Evolutionary conservation across 2,113 vertebrate species (phyloP), one percentile per base, ranked within the genome.

Genomic region (Scopus umbretta): DNA sequence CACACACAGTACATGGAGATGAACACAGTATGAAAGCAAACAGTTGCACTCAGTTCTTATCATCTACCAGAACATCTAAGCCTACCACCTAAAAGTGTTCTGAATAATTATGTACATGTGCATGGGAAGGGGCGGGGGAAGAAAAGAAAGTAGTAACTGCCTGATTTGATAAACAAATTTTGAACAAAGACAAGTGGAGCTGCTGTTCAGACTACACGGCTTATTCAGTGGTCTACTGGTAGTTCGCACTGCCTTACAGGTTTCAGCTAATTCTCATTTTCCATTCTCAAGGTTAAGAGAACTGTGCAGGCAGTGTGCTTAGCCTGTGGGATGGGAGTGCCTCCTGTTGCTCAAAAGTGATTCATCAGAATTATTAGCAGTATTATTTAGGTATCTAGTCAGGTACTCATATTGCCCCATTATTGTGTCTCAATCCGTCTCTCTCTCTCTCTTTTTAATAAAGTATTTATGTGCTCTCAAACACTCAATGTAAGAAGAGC

Each of bases 291-390:
- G 76, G 55, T 91, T 66, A 90, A 92, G 63, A 95, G 72, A 86
- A 93, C 42, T 89, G 67, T 80, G 73, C 55, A 92, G 83, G 63
- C 92, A 94, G 42, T 86, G 95, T 70, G 71, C 89, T 95, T 97
- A 93, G 95, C 97, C 97, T 86, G 76, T 96, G 96, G 97, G 97
- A 94, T 95, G 96, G 97, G 97, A 97, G 96, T 97, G 97, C 94
- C 97, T 97, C 96, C 96, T 97, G 92, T 97, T 97, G 95, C 91
- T 97, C 92, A 95, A 97, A 96, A 94, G 94, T 97, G 97, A 97
- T 96, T 97, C 97, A 97, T 91, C 86, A 87, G 81, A 91, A 97
- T 94, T 92, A 97, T 96, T 95, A 97, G 88, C 91, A 76, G 85
- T 72, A 95, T 91, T 95, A 96, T 95, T 87, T 80, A 90, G 80